Conservation (phyloP, 1,140 invertebrate species). For the Meloidogyne exigua region DNA sequence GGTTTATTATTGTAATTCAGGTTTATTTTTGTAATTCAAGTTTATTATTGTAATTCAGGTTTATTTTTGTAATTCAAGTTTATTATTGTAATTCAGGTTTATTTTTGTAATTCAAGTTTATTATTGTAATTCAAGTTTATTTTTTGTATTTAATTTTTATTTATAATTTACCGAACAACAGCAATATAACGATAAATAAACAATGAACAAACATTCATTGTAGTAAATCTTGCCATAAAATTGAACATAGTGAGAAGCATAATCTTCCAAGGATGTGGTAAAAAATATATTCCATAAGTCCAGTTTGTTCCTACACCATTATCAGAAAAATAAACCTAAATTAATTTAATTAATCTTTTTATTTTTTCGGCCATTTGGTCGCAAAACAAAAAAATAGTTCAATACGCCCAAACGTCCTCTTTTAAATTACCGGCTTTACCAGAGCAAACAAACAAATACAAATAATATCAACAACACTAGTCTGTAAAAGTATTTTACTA, state of each 20-base stretch:
- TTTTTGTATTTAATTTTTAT: too few relatives aligned
- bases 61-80: too few relatives aligned
- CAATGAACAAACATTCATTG: neutral
- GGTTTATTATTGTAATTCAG: too few relatives aligned
- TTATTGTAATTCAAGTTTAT: too few relatives aligned
- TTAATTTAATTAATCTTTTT: neutral
- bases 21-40: too few relatives aligned
- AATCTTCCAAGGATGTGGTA: neutral
- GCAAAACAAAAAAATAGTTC: too few relatives aligned
- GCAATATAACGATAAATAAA: neutral
- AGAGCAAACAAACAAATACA: too few relatives aligned
- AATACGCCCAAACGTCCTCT: neutral
- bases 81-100: too few relatives aligned
- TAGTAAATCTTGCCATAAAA: neutral
- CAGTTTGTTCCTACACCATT: neutral
- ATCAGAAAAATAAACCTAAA: neutral
- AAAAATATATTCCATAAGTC: neutral
- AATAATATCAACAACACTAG: slow-evolving; percentile 9
- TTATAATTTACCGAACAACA: neutral
- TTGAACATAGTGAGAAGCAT: neutral
- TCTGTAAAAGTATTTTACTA: slow-evolving; percentile 11
- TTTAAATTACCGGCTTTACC: too few relatives aligned
- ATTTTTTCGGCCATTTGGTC: too few relatives aligned
- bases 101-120: too few relatives aligned
- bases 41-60: too few relatives aligned